Base-by-base conservation (phyloP, 2,888 invertebrate species). In the Chrysolina oricalcia region DNA sequence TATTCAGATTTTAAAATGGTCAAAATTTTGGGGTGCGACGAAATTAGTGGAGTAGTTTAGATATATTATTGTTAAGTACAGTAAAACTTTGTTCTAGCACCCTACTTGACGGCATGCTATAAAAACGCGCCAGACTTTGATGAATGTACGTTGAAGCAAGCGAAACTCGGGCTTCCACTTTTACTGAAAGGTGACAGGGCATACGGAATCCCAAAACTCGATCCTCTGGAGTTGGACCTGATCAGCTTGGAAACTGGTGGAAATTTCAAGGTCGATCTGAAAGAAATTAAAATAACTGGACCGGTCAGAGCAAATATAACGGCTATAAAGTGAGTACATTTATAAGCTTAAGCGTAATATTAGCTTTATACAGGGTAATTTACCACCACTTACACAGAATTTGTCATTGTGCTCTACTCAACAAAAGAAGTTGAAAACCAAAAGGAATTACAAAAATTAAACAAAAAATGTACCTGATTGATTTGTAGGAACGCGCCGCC, bases 201-300 rank as follows among this genome's bases (percentile, higher is more conserved):
- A 67, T 82, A 82, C 48, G 80, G 83, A 66, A 76, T 87, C 23
- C 85, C 87, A 35, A 79, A 73, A 19, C 64, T 86, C 69, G 21
- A 72, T 8, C 87, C 87, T 0, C 67, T 87, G 35, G 72, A 84
- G 62, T 59, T 85, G 19, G 80, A 81, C 9, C 70, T 73, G 70
- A 75, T 84, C 40, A 75, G 75, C 2, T 75, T 82, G 4, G 77
- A 81, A 66, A 75, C 82, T 11, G 81, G 80, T 13, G 81, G 81
- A 8, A 76, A 77, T 13, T 70, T 85, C 21, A 80, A 81, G 27
- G 64, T 85, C 21, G 59, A 48, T 19, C 69, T 84, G 8, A 75
- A 63, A 0, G 71, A 84, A 67, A 64, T 82, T 15, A 73, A 69
- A 27, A 66, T 85, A 0, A 72, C 67, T 43, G 85, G 85, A 15